A percentile compares a stretch with the other conserved stretches of the same genome.
Conservation (phyloP, 2,797 vertebrate genomes). For the Squalus acanthias region DNA sequence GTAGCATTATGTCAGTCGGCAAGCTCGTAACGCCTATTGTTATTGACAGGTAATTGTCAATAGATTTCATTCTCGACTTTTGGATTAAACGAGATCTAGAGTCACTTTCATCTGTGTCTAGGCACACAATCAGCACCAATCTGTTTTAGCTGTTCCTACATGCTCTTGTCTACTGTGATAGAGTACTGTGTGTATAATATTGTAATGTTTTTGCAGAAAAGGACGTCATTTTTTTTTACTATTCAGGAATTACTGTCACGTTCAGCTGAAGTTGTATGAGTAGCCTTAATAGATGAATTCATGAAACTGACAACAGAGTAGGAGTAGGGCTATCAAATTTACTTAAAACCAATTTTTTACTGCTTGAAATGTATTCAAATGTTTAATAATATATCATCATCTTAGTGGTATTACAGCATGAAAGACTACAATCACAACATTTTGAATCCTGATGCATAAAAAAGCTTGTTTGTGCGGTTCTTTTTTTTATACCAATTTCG, state of each 20-base stretch:
- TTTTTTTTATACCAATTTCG: background rate
- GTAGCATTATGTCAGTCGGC: background rate
- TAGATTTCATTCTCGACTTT: constrained; percentile 1
- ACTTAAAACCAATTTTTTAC: constrained; percentile 25
- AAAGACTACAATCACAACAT: constrained; percentile 34
- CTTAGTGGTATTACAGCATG: constrained; percentile 28
- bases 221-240: constrained; percentile 20
- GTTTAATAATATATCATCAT: constrained; percentile 29
- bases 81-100: background rate
- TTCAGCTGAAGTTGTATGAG: constrained; percentile 28
- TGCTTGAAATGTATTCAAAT: constrained; percentile 36
- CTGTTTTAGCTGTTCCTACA: background rate
- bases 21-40: background rate
- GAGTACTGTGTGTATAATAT: background rate
- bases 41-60: constrained; percentile 3
- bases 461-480: background rate
- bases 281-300: constrained; percentile 35
- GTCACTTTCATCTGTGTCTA: background rate
- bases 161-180: background rate
- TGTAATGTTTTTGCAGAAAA: constrained; percentile 4
- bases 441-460: constrained; percentile 19
- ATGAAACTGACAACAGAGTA: constrained; percentile 36
- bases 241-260: constrained; percentile 30
- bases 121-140: background rate
- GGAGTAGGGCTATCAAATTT: constrained; percentile 36